Percentiles rank a stretch among this genome's conserved stretches.
Conservation (phyloP, 2,888 invertebrate genomes). For the Listrodromus nycthemerus region DNA sequence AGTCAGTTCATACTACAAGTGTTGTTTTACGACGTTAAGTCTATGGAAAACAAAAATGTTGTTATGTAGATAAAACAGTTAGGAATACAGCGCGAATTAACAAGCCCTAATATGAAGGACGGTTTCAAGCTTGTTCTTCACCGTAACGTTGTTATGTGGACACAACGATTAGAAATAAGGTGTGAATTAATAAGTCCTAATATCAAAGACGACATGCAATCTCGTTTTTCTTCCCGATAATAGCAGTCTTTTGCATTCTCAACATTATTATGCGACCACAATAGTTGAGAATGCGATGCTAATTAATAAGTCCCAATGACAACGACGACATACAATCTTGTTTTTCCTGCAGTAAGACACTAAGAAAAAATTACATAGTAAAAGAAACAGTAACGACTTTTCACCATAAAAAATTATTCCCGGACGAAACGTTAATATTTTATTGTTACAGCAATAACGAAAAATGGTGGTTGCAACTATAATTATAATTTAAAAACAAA, state of each 20-base stretch:
- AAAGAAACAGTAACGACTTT: no score
- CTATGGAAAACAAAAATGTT: not conserved
- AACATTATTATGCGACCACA: not conserved
- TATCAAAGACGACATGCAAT: not conserved
- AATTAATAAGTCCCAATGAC: slow-evolving; percentile 1
- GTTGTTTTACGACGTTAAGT: not conserved
- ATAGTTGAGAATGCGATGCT: slow-evolving; percentile 3
- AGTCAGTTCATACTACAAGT: no score
- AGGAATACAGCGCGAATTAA: not conserved
- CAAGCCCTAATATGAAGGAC: not conserved
- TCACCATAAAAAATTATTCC: no score
- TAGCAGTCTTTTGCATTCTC: not conserved
- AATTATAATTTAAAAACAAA: no score
- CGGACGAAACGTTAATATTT: no score
- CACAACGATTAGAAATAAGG: slow-evolving; percentile 8
- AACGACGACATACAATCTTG: not conserved
- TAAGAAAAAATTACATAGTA: no score
- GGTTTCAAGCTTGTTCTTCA: not conserved
- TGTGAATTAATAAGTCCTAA: slow-evolving; percentile 12
- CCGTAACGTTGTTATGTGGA: not conserved
- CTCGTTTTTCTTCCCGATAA: not conserved
- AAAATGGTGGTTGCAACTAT: no score
- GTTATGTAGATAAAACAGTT: not conserved
- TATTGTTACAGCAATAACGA: no score
- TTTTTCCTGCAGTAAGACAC: not conserved